Percentiles rank a stretch among this genome's conserved stretches.
Conservation (phyloP, 2,797 vertebrate species). For the Callimico goeldii region DNA sequence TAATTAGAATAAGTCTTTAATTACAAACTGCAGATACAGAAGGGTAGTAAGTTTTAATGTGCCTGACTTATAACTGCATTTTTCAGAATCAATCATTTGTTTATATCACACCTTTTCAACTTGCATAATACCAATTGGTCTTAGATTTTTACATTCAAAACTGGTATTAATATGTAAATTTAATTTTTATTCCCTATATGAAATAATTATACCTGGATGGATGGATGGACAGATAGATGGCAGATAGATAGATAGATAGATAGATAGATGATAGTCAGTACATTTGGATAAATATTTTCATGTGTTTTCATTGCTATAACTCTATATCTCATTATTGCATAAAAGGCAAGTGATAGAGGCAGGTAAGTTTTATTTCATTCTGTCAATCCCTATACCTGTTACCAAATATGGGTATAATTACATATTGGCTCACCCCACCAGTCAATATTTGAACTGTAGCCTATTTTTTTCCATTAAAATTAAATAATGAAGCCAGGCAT, state of each 20-base stretch:
- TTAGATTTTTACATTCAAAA: conserved; percentile 14
- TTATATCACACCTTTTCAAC: not conserved
- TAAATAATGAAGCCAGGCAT: too few species aligned
- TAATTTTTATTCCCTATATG: not conserved
- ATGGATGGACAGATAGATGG: not conserved
- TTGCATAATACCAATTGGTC: not conserved
- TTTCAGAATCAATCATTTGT: not conserved
- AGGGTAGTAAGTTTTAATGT: not conserved
- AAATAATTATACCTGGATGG: not conserved
- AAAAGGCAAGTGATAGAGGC: not conserved
- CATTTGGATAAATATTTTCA: not conserved
- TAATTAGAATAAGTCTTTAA: not conserved
- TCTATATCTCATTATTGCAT: not conserved
- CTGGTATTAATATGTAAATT: not conserved
- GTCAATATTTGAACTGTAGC: not conserved
- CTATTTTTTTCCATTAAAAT: conserved; percentile 16
- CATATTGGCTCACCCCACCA: not conserved
- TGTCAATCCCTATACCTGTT: not conserved
- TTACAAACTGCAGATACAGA: not conserved
- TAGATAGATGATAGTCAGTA: not conserved
- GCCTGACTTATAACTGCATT: not conserved
- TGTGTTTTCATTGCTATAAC: not conserved
- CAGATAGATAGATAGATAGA: not conserved
- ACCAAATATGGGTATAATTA: not conserved
- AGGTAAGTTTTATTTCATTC: conserved; percentile 24